Percentiles rank a stretch among this genome's conserved stretches.
Evolutionary conservation across 2,888 invertebrate genomes (phyloP).

Genomic region (Actias luna): DNA sequence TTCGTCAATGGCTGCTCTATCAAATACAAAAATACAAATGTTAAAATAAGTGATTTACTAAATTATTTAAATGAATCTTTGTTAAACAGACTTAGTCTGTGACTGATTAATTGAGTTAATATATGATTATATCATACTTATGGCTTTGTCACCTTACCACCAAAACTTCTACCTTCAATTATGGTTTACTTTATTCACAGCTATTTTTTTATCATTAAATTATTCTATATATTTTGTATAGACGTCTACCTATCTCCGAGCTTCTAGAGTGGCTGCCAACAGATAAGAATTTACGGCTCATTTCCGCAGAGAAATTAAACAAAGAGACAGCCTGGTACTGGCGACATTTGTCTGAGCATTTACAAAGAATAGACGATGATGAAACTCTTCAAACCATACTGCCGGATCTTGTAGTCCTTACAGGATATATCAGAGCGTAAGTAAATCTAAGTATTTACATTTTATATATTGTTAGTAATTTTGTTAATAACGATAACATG

Average conservation of each 20-base stretch:
- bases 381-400: conserved; percentile 83
- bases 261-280: conserved; percentile 77
- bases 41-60: too few relatives aligned
- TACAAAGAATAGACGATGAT: conserved; percentile 71
- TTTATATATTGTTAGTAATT: not conserved
- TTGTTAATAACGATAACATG: too few relatives aligned
- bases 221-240: conserved; percentile 29
- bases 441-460: conserved; percentile 36
- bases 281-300: conserved; percentile 62
- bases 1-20: too few relatives aligned
- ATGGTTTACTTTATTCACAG: too few relatives aligned
- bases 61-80: too few relatives aligned
- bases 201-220: not conserved
- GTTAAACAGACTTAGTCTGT: too few relatives aligned
- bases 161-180: too few relatives aligned
- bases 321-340: conserved; percentile 79
- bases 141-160: too few relatives aligned
- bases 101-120: too few relatives aligned
- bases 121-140: too few relatives aligned
- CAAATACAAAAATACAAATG: too few relatives aligned
- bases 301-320: conserved; percentile 70
- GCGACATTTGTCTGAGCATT: conserved; percentile 73
- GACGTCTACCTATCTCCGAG: conserved; percentile 72
- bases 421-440: conserved; percentile 87
- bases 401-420: conserved; percentile 88